Conservation (phyloP, 2,888 invertebrate species). For the Trichogramma evanescens region DNA sequence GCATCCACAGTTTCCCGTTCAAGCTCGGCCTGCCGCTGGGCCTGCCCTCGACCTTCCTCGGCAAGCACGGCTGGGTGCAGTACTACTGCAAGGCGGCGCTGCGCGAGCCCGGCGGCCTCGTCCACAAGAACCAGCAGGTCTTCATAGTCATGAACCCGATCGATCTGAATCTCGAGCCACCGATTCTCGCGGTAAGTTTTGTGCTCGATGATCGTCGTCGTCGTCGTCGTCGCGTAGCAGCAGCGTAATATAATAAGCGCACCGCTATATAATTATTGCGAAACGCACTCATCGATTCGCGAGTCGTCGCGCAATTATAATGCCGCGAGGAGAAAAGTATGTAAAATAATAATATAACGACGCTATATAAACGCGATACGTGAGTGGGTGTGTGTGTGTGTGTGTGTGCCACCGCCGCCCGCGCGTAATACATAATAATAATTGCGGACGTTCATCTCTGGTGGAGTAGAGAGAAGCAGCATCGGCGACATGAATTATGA, state of each 20-base stretch:
- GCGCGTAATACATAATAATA: no score
- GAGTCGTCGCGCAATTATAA: neutral
- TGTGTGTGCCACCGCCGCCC: no score
- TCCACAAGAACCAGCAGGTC: conserved; percentile 94
- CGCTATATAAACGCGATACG: no score
- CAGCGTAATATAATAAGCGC: no score
- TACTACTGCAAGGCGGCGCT: conserved; percentile 88
- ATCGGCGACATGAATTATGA: no score
- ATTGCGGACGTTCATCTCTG: no score
- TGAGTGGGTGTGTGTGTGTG: no score
- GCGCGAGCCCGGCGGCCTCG: conserved; percentile 79
- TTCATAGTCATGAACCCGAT: conserved; percentile 95
- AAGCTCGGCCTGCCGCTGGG: conserved; percentile 85
- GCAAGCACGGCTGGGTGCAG: conserved; percentile 92
- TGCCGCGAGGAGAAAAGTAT: no score
- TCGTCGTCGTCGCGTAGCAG: no score
- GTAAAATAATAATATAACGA: no score
- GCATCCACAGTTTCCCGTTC: conserved; percentile 92
- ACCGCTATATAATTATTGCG: no score
- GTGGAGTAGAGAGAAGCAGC: no score
- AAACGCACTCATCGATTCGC: neutral
- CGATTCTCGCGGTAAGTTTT: conserved; percentile 71
- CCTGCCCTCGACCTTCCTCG: conserved; percentile 85
- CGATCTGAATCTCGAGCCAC: conserved; percentile 83
- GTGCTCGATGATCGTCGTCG: neutral